These are phyloP conservation scores for Rugalucina vietnamica DNA, from an alignment of 2,888 invertebrate genomes.

Conservation along the genomic window DNA sequence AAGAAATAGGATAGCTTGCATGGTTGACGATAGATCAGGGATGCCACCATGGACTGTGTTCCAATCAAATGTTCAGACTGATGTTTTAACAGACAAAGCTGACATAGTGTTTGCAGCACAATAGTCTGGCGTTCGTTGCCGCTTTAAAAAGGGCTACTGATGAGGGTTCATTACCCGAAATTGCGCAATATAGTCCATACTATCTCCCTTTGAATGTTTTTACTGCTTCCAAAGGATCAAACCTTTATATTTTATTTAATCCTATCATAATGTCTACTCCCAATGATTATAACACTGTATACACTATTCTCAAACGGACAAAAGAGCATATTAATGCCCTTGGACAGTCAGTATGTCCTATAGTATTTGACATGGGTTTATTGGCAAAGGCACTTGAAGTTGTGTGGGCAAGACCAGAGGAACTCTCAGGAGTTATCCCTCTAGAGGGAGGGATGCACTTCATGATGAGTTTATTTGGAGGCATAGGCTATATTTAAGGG, in stretches of 20 bases:
- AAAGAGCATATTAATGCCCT: background rate
- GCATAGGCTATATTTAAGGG: constrained; percentile 14
- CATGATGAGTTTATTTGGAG: constrained; percentile 4
- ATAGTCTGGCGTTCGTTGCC: too few species aligned
- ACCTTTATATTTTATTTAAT: constrained; percentile 7
- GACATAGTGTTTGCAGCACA: too few species aligned
- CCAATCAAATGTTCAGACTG: background rate
- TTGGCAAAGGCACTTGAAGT: background rate
- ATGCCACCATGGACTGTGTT: background rate
- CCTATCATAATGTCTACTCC: constrained; percentile 13
- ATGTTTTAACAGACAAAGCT: background rate
- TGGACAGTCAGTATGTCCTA: too few species aligned
- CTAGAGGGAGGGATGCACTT: constrained; percentile 23
- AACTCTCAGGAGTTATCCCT: background rate
- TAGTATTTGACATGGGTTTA: background rate
- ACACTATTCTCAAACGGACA: background rate
- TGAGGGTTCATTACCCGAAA: too few species aligned
- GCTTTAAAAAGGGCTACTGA: too few species aligned
- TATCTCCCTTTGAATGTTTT: too few species aligned
- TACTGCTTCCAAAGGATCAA: too few species aligned
- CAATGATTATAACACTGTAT: too few species aligned
- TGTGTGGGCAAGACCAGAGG: background rate
- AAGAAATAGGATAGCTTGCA: too few species aligned
- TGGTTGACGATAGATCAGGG: too few species aligned
- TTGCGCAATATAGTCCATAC: too few species aligned